phyloP scores from a whole-genome alignment of 1,140 invertebrate genomes.

The Hylaeus volcanicus region DNA sequence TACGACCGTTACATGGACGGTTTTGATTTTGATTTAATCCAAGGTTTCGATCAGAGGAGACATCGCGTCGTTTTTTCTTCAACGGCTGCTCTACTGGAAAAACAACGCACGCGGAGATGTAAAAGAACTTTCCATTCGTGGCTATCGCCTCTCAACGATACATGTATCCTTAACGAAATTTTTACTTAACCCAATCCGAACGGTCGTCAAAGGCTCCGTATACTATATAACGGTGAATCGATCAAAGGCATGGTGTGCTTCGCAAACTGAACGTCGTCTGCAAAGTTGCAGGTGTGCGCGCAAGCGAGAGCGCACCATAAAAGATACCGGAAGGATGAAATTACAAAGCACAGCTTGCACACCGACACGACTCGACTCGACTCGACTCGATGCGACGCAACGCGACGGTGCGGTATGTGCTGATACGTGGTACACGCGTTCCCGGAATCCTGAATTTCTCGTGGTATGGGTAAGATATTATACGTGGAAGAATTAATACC shows the following conservation, averaged over 20 bases:
- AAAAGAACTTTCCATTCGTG: too few relatives aligned
- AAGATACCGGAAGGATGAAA: constrained; percentile 38
- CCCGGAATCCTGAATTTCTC: constrained; percentile 9
- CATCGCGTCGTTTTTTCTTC: too few relatives aligned
- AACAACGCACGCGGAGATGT: too few relatives aligned
- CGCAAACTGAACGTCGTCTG: not conserved
- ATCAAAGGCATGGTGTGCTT: not conserved
- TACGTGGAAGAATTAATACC: constrained; percentile 32
- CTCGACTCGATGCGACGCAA: too few relatives aligned
- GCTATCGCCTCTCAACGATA: too few relatives aligned
- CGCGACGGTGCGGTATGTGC: constrained; percentile 4
- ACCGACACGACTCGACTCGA: not conserved
- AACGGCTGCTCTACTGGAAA: too few relatives aligned
- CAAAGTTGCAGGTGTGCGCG: not conserved
- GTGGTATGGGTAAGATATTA: constrained; percentile 28
- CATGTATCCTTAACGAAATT: too few relatives aligned
- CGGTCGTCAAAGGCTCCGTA: not conserved
- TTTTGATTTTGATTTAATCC: too few relatives aligned
- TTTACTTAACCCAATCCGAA: not conserved
- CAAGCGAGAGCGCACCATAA: not conserved
- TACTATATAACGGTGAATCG: not conserved
- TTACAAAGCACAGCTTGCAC: constrained; percentile 35
- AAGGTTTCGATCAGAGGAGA: too few relatives aligned
- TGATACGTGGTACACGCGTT: constrained; percentile 26
- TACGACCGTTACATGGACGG: too few relatives aligned